Percentiles rank a stretch among this genome's conserved stretches.
These are phyloP conservation scores for Melopsittacus undulatus DNA, from an alignment of 2,797 vertebrate species.

Conservation along the genomic window DNA sequence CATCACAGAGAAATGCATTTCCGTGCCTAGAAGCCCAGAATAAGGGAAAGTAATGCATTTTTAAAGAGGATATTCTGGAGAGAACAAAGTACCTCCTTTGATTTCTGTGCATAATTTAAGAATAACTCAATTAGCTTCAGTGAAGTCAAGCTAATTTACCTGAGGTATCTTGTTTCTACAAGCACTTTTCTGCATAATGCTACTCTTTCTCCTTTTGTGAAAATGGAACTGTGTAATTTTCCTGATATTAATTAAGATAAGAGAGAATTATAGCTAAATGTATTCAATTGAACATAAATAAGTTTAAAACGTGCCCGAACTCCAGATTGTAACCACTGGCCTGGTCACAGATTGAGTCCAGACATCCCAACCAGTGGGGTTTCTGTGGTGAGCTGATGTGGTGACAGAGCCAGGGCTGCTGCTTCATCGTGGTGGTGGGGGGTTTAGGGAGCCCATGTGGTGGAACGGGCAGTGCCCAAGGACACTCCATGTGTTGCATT, in stretches of 20 bases:
- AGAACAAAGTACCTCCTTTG: not conserved
- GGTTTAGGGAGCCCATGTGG: fast-evolving
- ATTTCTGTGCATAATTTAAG: not conserved
- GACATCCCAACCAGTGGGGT: fast-evolving
- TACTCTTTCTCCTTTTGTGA: not conserved
- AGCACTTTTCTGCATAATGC: not conserved
- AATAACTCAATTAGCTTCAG: constrained; percentile 3
- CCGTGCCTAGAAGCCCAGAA: not conserved
- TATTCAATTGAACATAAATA: not conserved
- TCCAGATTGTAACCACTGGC: not conserved
- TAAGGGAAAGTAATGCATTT: not conserved
- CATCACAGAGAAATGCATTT: fast-evolving
- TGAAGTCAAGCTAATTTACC: constrained; percentile 7
- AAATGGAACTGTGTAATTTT: not conserved
- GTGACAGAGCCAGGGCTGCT: fast-evolving
- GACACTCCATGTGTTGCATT: fast-evolving
- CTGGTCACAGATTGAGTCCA: not conserved
- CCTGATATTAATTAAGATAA: constrained; percentile 37
- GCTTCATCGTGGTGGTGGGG: fast-evolving
- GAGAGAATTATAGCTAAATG: not conserved
- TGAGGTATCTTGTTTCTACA: not conserved
- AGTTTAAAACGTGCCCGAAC: not conserved
- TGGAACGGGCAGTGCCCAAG: not conserved
- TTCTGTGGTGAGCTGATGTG: not conserved
- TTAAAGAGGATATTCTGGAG: not conserved